phyloP scores from a whole-genome alignment of 2,888 invertebrate genomes.

The Pollenia angustigena region DNA sequence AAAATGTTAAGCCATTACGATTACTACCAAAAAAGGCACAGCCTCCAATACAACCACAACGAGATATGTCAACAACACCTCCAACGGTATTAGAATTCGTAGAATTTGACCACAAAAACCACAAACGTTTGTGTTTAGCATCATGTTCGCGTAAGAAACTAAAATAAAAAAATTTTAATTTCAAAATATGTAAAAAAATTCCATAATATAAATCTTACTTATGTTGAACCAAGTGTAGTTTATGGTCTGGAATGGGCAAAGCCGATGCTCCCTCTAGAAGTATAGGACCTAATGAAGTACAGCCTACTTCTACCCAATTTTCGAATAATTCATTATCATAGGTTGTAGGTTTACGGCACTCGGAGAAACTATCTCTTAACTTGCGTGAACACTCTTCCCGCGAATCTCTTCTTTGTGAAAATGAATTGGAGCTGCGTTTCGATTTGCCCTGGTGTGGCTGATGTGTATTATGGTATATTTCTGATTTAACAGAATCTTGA shows the following conservation, averaged over 20 bases:
- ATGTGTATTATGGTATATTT: slow-evolving; percentile 75
- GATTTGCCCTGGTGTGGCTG: slow-evolving; percentile 75
- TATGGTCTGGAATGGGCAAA: slow-evolving; percentile 90
- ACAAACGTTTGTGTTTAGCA: slow-evolving; percentile 92
- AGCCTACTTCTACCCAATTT: slow-evolving; percentile 96
- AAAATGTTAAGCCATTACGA: slow-evolving; percentile 94
- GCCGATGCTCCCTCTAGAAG: slow-evolving; percentile 95
- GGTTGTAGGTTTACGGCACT: slow-evolving; percentile 78
- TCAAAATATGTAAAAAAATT: neutral
- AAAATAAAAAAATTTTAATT: slow-evolving; percentile 39
- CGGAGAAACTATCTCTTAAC: slow-evolving; percentile 81
- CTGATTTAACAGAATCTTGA: slow-evolving; percentile 81
- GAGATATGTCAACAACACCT: slow-evolving; percentile 85
- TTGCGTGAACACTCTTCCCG: slow-evolving; percentile 80
- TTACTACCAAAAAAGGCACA: slow-evolving; percentile 97
- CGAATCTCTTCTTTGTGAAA: slow-evolving; percentile 83
- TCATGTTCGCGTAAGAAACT: slow-evolving; percentile 92
- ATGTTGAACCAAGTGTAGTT: slow-evolving; percentile 91
- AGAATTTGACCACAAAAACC: slow-evolving; percentile 94
- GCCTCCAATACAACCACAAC: slow-evolving; percentile 98
- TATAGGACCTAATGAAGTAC: slow-evolving; percentile 94
- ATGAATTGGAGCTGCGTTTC: slow-evolving; percentile 83
- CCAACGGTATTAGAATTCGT: slow-evolving; percentile 84
- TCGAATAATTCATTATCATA: slow-evolving; percentile 85
- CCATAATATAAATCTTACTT: slow-evolving; percentile 84